Percentiles rank a stretch among this genome's conserved stretches.
These are phyloP conservation scores for Pseudochirops corinnae DNA, from an alignment of 2,797 vertebrate species.

Conservation along the genomic window DNA sequence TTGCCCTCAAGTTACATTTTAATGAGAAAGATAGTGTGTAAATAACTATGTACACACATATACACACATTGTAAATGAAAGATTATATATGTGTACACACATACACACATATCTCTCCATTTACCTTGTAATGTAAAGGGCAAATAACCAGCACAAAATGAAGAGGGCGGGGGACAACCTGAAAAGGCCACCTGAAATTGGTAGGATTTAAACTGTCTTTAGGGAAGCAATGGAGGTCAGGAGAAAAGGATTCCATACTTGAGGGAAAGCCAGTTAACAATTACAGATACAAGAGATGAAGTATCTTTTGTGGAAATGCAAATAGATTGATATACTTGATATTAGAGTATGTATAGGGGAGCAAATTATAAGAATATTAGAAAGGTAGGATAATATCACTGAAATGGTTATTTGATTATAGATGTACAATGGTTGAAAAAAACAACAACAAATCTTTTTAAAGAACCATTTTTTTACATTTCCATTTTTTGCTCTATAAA, in stretches of 20 bases:
- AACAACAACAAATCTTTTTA: background rate
- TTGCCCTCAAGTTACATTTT: background rate
- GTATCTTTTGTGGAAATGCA: background rate
- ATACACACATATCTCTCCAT: background rate
- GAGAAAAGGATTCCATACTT: background rate
- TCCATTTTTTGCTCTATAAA: background rate
- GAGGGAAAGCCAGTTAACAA: background rate
- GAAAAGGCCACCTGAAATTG: background rate
- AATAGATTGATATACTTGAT: background rate
- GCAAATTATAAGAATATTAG: constrained; percentile 7
- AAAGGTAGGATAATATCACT: constrained; percentile 12
- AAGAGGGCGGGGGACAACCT: background rate
- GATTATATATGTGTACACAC: background rate
- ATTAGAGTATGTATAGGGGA: background rate
- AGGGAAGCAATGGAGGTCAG: background rate
- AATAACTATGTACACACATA: background rate
- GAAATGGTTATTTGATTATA: background rate
- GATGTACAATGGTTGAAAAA: background rate
- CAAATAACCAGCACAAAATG: background rate
- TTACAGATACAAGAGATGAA: background rate
- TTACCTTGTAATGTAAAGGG: background rate
- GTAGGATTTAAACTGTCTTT: background rate
- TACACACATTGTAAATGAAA: background rate
- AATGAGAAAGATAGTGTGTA: background rate
- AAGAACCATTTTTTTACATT: constrained; percentile 8